Conservation (phyloP, 2,113 vertebrate genomes). For the Apteryx owenii region DNA sequence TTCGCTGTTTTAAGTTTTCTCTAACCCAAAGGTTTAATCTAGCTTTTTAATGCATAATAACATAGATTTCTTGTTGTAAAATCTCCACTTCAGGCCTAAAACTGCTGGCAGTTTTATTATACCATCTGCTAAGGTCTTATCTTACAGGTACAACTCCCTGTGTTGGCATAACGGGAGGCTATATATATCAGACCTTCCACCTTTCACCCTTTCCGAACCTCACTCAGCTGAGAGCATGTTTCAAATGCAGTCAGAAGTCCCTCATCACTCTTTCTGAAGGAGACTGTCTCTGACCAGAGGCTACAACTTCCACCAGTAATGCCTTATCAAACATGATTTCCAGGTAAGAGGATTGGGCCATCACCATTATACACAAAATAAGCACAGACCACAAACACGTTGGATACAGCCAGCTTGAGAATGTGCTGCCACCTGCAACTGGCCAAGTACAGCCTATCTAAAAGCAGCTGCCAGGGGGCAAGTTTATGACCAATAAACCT, state of each 20-base stretch:
- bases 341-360: slow-evolving; percentile 42
- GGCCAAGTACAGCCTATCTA: background rate
- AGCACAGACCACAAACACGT: background rate
- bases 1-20: background rate
- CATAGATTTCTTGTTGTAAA: slow-evolving; percentile 15
- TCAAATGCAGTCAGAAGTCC: background rate
- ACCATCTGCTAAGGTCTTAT: slow-evolving; percentile 18
- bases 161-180: background rate
- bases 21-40: background rate
- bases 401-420: background rate
- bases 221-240: background rate
- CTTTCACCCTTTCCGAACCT: background rate
- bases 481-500: background rate
- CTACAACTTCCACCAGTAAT: background rate
- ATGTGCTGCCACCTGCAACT: background rate
- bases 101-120: slow-evolving; percentile 7
- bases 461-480: background rate
- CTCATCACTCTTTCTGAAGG: background rate
- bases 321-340: slow-evolving; percentile 1
- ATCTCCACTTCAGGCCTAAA: background rate
- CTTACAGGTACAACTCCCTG: background rate
- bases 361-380: background rate
- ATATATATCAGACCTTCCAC: background rate
- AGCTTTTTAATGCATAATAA: background rate
- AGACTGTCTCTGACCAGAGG: background rate